phyloP scores from a whole-genome alignment of 2,113 vertebrate genomes.

The Cariama cristata region DNA sequence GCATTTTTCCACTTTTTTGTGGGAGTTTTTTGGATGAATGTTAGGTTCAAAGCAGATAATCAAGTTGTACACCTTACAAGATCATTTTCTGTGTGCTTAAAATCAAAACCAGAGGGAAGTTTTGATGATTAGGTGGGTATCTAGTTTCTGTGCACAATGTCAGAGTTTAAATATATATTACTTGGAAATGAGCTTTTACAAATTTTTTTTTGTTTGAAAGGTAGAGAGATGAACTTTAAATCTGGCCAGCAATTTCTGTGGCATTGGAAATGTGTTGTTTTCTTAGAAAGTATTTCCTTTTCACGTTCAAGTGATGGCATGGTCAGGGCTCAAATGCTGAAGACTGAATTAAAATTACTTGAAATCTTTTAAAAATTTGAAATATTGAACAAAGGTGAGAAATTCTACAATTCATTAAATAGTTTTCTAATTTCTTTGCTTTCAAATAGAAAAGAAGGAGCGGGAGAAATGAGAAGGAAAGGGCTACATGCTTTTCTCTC shows the following conservation, averaged over 20 bases:
- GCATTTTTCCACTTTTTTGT: neutral
- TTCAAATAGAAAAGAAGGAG: neutral
- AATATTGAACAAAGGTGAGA: neutral
- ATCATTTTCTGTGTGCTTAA: neutral
- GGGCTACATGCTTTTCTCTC: neutral
- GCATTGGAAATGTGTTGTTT: neutral
- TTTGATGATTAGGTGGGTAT: neutral
- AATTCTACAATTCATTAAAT: neutral
- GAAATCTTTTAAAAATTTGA: neutral
- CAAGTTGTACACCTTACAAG: neutral
- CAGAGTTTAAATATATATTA: neutral
- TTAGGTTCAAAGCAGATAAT: neutral
- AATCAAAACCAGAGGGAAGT: neutral
- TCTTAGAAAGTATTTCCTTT: slow-evolving; percentile 43
- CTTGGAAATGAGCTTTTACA: neutral
- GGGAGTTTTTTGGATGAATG: neutral
- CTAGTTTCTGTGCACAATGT: neutral
- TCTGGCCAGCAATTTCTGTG: neutral
- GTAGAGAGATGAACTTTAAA: neutral
- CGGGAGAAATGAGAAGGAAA: neutral
- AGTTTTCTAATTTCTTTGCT: neutral
- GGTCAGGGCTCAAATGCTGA: neutral
- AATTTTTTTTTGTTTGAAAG: neutral
- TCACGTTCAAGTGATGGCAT: slow-evolving; percentile 36
- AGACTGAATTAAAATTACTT: neutral